A percentile compares a stretch with the other conserved stretches of the same genome.
phyloP scores from a whole-genome alignment of 2,113 vertebrate species.

The Leptobrachium ailaonicum region DNA sequence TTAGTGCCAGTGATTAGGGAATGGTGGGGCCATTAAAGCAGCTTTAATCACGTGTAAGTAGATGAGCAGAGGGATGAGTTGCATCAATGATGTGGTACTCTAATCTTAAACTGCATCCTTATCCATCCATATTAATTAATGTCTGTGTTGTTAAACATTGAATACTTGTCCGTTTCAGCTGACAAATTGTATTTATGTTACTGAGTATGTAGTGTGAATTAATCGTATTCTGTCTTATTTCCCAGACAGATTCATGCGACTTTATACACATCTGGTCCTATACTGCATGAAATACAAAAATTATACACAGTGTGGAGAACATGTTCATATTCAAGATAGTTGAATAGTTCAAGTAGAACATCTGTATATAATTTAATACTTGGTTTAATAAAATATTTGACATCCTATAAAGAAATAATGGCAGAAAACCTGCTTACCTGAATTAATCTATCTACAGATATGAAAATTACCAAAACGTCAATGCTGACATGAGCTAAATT shows the following conservation, averaged over 20 bases:
- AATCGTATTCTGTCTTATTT: too few relatives aligned
- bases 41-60: too few relatives aligned
- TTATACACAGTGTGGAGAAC: not conserved
- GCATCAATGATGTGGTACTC: too few relatives aligned
- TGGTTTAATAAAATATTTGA: not conserved
- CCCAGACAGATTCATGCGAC: not conserved
- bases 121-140: too few relatives aligned
- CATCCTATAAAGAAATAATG: conserved; percentile 1
- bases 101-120: too few relatives aligned
- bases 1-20: too few relatives aligned
- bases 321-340: not conserved
- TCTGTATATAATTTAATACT: not conserved
- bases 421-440: not conserved
- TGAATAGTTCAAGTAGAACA: not conserved
- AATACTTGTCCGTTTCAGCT: too few relatives aligned
- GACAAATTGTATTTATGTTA: too few relatives aligned
- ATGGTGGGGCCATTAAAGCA: too few relatives aligned
- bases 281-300: not conserved
- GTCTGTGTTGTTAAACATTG: too few relatives aligned
- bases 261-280: not conserved
- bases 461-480: not conserved
- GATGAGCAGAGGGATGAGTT: too few relatives aligned
- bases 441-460: conserved; percentile 5
- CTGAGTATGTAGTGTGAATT: too few relatives aligned
- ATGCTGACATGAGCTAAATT: not conserved